A percentile compares a stretch with the other conserved stretches of the same genome.
These are phyloP conservation scores for Lamprotornis superbus DNA, from an alignment of 2,113 vertebrate genomes.

Conservation along the genomic window DNA sequence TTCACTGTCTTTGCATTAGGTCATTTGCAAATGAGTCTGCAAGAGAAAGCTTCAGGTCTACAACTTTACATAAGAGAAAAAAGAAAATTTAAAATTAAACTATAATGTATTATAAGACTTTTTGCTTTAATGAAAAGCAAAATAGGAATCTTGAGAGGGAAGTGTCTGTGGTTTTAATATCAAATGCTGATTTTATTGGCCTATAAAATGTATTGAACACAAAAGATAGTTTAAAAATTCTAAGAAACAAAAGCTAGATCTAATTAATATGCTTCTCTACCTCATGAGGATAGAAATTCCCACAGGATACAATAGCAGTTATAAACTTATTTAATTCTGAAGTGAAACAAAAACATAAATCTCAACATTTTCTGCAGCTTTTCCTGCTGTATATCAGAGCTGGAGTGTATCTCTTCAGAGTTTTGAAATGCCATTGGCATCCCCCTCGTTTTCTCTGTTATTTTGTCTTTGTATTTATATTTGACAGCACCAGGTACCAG, in stretches of 20 bases:
- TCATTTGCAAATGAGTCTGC: neutral
- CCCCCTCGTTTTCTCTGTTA: rapidly evolving
- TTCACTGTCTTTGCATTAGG: neutral
- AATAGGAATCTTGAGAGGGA: neutral
- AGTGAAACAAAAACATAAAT: neutral
- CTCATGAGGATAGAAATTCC: neutral
- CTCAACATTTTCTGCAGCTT: neutral
- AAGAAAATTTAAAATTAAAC: neutral
- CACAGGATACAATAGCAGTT: neutral
- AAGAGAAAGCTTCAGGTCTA: neutral
- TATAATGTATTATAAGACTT: neutral
- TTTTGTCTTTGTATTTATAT: neutral
- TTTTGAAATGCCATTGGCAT: neutral
- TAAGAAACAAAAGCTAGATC: neutral
- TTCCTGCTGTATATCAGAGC: neutral
- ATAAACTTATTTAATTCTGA: neutral
- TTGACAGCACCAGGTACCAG: too few relatives aligned
- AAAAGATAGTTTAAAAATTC: neutral
- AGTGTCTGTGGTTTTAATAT: neutral
- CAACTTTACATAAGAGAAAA: neutral
- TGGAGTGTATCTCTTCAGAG: neutral
- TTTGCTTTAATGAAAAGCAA: neutral
- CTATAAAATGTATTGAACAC: neutral
- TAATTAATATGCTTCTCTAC: neutral
- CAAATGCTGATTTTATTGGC: neutral